Evolutionary conservation across 1,140 invertebrate species (phyloP).

Genomic region (Drosophila pallidifrons): DNA sequence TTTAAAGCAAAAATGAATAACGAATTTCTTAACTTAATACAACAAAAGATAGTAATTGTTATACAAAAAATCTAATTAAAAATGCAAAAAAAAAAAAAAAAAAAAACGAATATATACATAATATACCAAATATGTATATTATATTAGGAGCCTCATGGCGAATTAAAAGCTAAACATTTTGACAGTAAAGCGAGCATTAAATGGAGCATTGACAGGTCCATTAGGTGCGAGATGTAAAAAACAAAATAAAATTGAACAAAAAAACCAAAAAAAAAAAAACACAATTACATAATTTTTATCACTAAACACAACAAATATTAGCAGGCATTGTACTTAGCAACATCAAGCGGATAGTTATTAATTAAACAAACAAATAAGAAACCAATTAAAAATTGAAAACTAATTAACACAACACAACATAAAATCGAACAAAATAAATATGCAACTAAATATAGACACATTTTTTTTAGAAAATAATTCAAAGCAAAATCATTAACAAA

Average conservation of each 20-base stretch:
- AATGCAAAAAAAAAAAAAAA: slow-evolving; percentile 11
- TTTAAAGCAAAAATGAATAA: slow-evolving; percentile 61
- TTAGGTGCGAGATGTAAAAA: slow-evolving; percentile 22
- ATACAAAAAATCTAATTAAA: slow-evolving; percentile 37
- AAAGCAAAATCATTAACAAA: slow-evolving; percentile 38
- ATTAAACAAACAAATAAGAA: slow-evolving; percentile 30
- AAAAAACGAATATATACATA: slow-evolving; percentile 6
- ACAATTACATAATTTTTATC: slow-evolving; percentile 42
- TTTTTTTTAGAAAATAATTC: slow-evolving; percentile 28
- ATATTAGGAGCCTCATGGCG: slow-evolving; percentile 39
- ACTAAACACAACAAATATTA: slow-evolving; percentile 34
- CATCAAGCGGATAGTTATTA: slow-evolving; percentile 39
- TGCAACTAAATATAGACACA: slow-evolving; percentile 31
- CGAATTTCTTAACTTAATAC: slow-evolving; percentile 63
- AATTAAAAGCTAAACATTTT: slow-evolving; percentile 51
- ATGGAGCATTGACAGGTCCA: slow-evolving; percentile 15
- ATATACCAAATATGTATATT: slow-evolving; percentile 35
- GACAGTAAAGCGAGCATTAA: slow-evolving; percentile 46
- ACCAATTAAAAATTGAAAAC: slow-evolving; percentile 50
- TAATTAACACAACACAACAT: slow-evolving; percentile 31
- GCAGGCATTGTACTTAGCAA: slow-evolving; percentile 53
- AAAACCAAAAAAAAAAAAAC: slow-evolving; percentile 23
- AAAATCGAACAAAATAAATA: slow-evolving; percentile 40
- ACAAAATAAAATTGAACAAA: neutral
- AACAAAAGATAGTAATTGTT: slow-evolving; percentile 58